A percentile compares a stretch with the other conserved stretches of the same genome.
Conservation (phyloP, 2,888 invertebrate species). For the Pristionchus arcanus region DNA sequence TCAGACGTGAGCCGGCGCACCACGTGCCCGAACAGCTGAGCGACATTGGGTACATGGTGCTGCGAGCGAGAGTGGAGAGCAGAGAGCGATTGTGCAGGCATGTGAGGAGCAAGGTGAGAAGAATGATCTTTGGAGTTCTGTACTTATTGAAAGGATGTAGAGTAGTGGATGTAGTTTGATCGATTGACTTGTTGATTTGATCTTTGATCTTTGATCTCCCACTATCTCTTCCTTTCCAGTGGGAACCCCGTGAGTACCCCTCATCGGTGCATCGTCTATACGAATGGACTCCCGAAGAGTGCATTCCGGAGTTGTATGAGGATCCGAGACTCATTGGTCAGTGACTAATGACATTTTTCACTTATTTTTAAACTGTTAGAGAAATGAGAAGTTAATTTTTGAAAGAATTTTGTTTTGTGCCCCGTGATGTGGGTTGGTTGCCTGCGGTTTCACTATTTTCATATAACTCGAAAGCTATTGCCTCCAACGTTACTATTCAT, state of each 20-base stretch:
- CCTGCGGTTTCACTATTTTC: too few relatives aligned
- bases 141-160: neutral
- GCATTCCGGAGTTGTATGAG: conserved; percentile 96
- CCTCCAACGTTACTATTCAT: neutral
- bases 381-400: too few relatives aligned
- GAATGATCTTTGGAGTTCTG: neutral
- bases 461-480: too few relatives aligned
- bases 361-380: too few relatives aligned
- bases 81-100: conserved; percentile 91
- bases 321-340: conserved; percentile 89
- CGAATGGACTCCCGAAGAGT: conserved; percentile 98
- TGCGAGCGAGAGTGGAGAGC: conserved; percentile 88
- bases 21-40: conserved; percentile 96
- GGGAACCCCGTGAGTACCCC: conserved; percentile 86
- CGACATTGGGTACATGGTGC: conserved; percentile 97
- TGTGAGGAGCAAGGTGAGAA: conserved; percentile 84
- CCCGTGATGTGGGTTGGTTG: too few relatives aligned
- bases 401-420: too few relatives aligned
- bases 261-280: conserved; percentile 89
- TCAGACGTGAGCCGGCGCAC: conserved; percentile 84
- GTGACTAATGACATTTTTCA: neutral
- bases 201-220: neutral
- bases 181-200: neutral
- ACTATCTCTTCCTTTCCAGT: conserved; percentile 81
- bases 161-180: neutral